phyloP scores from a whole-genome alignment of 2,888 invertebrate species.

The Stenolophus ochropezus region DNA sequence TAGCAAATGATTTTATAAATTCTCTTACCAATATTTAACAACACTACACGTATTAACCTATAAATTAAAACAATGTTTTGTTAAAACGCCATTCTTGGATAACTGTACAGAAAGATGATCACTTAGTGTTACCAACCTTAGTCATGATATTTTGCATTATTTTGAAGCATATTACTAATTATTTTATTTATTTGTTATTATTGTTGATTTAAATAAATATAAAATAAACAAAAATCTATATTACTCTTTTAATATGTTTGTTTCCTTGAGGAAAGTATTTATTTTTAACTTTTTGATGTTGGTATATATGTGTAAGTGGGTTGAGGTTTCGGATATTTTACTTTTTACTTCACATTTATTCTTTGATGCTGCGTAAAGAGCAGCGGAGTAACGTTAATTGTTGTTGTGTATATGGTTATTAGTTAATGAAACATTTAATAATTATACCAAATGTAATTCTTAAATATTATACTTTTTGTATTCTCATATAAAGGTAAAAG shows the following conservation, averaged over 20 bases:
- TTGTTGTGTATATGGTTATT: slow-evolving; percentile 54
- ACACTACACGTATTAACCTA: slow-evolving; percentile 54
- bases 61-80: slow-evolving; percentile 50
- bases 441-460: slow-evolving; percentile 13
- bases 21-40: slow-evolving; percentile 32
- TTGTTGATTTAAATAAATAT: neutral
- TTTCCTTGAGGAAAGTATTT: neutral
- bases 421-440: slow-evolving; percentile 33
- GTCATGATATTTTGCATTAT: neutral
- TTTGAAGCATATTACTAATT: neutral
- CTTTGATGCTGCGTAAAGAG: slow-evolving; percentile 39
- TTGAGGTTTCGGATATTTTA: slow-evolving; percentile 49
- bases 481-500: slow-evolving; percentile 44
- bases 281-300: slow-evolving; percentile 11
- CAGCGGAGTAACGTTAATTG: slow-evolving; percentile 26
- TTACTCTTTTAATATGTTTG: neutral
- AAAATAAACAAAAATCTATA: neutral
- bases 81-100: slow-evolving; percentile 49
- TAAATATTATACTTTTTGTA: slow-evolving; percentile 33
- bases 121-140: neutral
- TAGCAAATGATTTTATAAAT: neutral
- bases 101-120: neutral
- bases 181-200: neutral
- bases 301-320: slow-evolving; percentile 42
- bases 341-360: slow-evolving; percentile 28